phyloP scores from a whole-genome alignment of 1,140 invertebrate species.

The Camponotus vicinus region DNA sequence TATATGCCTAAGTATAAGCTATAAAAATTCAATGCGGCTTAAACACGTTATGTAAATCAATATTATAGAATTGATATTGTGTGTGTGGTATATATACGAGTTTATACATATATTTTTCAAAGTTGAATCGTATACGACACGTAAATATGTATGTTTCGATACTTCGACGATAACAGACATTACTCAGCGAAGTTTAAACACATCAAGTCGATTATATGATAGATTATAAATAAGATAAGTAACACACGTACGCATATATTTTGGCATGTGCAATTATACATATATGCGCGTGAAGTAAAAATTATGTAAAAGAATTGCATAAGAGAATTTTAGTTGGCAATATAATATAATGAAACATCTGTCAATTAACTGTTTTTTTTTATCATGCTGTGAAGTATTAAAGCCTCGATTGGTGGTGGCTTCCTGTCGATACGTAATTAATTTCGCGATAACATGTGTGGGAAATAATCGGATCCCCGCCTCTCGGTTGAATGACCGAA shows the following conservation, averaged over 20 bases:
- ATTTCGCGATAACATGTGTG: slow-evolving; percentile 8
- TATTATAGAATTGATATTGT: not conserved
- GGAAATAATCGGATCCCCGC: not conserved
- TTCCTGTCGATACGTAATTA: slow-evolving; percentile 30
- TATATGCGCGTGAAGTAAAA: not conserved
- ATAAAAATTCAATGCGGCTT: not conserved
- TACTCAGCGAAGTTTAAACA: not conserved
- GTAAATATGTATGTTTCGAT: not conserved
- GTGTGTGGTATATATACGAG: not conserved
- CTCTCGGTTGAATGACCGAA: slow-evolving; percentile 49
- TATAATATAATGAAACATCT: not conserved
- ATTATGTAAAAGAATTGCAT: not conserved
- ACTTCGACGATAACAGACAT: not conserved
- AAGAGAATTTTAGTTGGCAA: not conserved
- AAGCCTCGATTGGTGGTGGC: not conserved
- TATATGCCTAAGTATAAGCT: no score
- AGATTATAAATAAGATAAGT: not conserved
- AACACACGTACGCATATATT: not conserved
- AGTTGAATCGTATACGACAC: not conserved
- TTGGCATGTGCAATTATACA: not conserved
- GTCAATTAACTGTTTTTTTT: not conserved
- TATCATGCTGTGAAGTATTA: not conserved
- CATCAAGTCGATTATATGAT: no score
- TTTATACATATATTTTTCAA: slow-evolving; percentile 2
- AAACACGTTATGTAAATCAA: not conserved